These are phyloP conservation scores for Vipera latastei DNA, from an alignment of 2,797 vertebrate genomes.

Conservation along the genomic window DNA sequence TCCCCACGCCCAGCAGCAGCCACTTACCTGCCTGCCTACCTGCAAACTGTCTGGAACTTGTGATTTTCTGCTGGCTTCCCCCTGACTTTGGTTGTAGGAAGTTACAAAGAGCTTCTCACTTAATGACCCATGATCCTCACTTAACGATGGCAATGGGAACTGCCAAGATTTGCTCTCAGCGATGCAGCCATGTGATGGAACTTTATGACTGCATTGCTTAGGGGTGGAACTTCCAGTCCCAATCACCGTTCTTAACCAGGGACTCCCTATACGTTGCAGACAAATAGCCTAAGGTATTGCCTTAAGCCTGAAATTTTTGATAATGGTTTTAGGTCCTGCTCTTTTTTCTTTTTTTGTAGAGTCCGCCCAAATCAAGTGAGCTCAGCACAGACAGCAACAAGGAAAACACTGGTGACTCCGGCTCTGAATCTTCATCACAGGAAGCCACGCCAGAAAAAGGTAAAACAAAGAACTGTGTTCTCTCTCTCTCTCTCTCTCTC, in stretches of 20 bases:
- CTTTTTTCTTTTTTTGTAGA: conserved; percentile 71
- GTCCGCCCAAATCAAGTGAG: conserved; percentile 86
- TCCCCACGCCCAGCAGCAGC: neutral
- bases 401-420: conserved; percentile 77
- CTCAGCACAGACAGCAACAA: conserved; percentile 80
- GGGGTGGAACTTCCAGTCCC: neutral
- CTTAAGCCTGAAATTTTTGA: neutral
- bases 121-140: neutral
- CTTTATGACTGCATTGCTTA: neutral
- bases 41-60: neutral
- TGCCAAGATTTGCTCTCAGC: neutral
- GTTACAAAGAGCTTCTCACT: neutral
- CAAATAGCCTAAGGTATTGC: too few relatives aligned
- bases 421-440: conserved; percentile 85
- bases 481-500: too few relatives aligned
- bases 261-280: neutral
- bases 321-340: neutral
- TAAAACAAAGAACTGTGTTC: conserved; percentile 50
- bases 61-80: neutral
- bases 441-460: conserved; percentile 93
- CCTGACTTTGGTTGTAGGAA: neutral
- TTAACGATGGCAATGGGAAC: neutral
- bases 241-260: neutral
- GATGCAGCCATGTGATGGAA: neutral
- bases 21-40: neutral